Conservation (phyloP, 2,888 invertebrate genomes). For the Nomada fucata region DNA sequence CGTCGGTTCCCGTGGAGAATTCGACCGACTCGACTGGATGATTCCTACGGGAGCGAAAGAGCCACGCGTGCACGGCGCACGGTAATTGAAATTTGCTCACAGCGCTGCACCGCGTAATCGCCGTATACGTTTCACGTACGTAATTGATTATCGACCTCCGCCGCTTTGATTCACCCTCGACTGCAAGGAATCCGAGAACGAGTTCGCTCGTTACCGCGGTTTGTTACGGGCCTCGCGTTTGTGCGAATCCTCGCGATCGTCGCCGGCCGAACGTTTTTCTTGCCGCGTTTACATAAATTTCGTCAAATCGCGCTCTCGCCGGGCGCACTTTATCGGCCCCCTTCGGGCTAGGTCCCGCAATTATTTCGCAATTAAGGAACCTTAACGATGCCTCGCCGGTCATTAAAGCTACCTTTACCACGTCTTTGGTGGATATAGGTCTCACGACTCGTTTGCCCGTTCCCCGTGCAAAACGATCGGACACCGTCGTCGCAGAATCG, state of each 20-base stretch:
- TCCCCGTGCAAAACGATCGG: background rate
- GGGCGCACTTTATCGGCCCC: background rate
- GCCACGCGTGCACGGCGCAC: conserved; percentile 36
- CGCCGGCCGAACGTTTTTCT: background rate
- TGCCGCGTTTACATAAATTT: conserved; percentile 20
- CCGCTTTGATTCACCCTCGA: conserved; percentile 31
- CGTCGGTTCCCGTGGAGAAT: conserved; percentile 24
- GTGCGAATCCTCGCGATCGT: background rate
- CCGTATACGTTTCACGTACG: conserved; percentile 59
- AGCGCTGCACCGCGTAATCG: conserved; percentile 68
- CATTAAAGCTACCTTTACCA: conserved; percentile 20
- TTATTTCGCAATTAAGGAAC: conserved; percentile 49
- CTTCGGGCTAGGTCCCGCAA: conserved; percentile 14
- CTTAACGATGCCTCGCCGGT: conserved; percentile 27
- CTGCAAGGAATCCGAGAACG: conserved; percentile 11
- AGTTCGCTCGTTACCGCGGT: conserved; percentile 14
- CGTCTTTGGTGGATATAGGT: background rate
- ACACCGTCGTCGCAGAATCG: background rate
- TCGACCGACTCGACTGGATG: conserved; percentile 59
- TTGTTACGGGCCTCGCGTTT: background rate
- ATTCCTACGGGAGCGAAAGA: conserved; percentile 64
- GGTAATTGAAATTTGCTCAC: conserved; percentile 76
- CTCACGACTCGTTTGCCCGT: background rate
- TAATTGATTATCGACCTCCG: conserved; percentile 60
- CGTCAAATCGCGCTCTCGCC: conserved; percentile 18